Percentiles rank a stretch among this genome's conserved stretches.
Conservation (phyloP, 2,797 vertebrate species). For the Catamblyrhynchus diadema region DNA sequence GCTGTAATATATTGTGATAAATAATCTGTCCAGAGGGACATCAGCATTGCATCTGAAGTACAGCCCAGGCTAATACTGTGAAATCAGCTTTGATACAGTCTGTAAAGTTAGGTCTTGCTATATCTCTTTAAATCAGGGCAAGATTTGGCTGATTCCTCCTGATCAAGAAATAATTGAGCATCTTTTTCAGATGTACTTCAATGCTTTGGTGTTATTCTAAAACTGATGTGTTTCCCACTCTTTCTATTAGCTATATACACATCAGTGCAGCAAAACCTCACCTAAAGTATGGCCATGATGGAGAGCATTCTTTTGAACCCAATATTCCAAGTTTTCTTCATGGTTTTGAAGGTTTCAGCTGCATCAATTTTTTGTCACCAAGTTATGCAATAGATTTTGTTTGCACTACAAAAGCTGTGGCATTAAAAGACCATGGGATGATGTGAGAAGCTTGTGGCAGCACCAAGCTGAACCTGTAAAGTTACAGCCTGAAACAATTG, state of each 20-base stretch:
- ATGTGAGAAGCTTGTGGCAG: neutral
- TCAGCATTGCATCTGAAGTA: neutral
- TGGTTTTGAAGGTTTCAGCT: neutral
- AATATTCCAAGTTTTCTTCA: neutral
- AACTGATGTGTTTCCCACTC: neutral
- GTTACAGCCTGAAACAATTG: neutral
- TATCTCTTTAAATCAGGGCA: neutral
- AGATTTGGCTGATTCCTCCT: neutral
- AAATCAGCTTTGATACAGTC: constrained; percentile 26
- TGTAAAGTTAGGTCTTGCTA: neutral
- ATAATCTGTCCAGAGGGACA: constrained; percentile 40
- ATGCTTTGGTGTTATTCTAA: neutral
- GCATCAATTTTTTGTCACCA: neutral
- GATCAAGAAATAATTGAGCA: neutral
- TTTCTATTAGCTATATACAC: neutral
- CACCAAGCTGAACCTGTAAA: neutral
- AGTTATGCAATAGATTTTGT: neutral
- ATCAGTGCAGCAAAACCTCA: neutral
- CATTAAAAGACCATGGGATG: neutral
- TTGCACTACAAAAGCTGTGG: neutral
- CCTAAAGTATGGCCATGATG: neutral
- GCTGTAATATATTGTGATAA: constrained; percentile 55
- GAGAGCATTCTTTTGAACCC: neutral
- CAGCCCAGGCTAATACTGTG: constrained; percentile 14
- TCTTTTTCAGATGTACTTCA: neutral